Evolutionary conservation across 2,888 invertebrate genomes (phyloP), one percentile per base, ranked within the genome.

Genomic region (Atethmia centrago): DNA sequence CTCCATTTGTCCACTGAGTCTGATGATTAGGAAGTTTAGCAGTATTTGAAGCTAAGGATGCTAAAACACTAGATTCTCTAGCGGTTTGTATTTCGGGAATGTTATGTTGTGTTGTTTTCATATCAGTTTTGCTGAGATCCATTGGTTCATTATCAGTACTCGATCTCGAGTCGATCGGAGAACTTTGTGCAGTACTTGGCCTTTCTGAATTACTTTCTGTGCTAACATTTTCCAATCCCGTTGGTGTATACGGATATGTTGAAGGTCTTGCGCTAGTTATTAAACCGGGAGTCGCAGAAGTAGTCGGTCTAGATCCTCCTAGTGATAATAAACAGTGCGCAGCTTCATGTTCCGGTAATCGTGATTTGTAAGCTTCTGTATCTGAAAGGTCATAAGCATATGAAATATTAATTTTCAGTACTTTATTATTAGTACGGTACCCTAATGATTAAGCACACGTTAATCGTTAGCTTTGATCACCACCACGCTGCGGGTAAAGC

Each of bases 341-440:
- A 12, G 98, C 98, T 94, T 98, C 98, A 87, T 98, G 98, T 92
- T 98, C 98, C 87, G 97, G 97, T 82, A 98, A 94, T n/a, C 97
- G 95, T 14, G 97, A 97, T 89, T 97, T 98, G 79, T 97, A 97
- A 85, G 97, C 97, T 92, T 98, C 98, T 84, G 97, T 96, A 93
- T 97, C 97, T 97, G 93, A 61, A 93, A 93, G 56, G 8, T 51
- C 14, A 78, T 78, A 62, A 62, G 12, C 12, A 78, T 55, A 7
- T 42, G 0, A 31, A 56, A 71, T 76, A 62, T 78, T 70, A 55
- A n/a, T 45, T 56, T 31, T 49, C 19, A 49, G 3, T 49, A 55
- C 21, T 71, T 28, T 40, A 51, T 28, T 3, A 36, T 55, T 21
- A 12, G 16, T 58, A 55, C 31, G 36, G 21, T 47, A 36, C n/a